Base-by-base conservation (phyloP, 2,113 vertebrate species). In the Sus scrofa region DNA sequence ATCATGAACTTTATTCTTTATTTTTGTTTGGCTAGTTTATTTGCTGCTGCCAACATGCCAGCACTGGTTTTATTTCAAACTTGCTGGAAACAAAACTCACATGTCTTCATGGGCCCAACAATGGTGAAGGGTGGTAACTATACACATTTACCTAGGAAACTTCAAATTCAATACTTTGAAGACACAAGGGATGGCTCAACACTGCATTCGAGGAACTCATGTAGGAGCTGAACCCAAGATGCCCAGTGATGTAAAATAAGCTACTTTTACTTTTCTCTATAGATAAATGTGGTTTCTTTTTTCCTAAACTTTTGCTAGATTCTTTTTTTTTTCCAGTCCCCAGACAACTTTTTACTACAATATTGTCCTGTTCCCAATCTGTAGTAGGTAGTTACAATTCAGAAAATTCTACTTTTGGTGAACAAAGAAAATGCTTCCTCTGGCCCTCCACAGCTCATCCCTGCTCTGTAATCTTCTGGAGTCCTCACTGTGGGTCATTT, bases 171-270 rank as follows among this genome's bases (percentile, higher is more conserved):
- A n/a, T 2, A 34, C n/a, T 62, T 2, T 60, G 71, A 39, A 82
- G 44, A 65, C 27, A n/a, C 12, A 9, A 9, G 2, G 18, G 32
- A n/a, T 22, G 27, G 39, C 14, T 11, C 34, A 50, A 74, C 13
- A 3, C 15, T n/a, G 8, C 5, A 3, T 11, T 0, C 0, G 18
- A 74, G 13, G 52, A 1, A 1, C 34, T 58, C 11, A 0, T 2
- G 9, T 0, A 26, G 16, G 11, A 3, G 30, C 30, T 58, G 34
- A 58, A 39, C 1, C 39, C 32, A 10, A 65, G 39, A 77, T 9
- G 15, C 19, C 3, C 27, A 26, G 9, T 6, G 30, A 75, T 14
- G 12, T 16, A 84, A 15, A 44, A 34, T 13, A 54, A 56, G 5
- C 18, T 18, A 22, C 26, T 34, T 68, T 79, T 60, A 26, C 2